phyloP scores from a whole-genome alignment of 2,888 invertebrate species.

The Xestia c-nigrum region DNA sequence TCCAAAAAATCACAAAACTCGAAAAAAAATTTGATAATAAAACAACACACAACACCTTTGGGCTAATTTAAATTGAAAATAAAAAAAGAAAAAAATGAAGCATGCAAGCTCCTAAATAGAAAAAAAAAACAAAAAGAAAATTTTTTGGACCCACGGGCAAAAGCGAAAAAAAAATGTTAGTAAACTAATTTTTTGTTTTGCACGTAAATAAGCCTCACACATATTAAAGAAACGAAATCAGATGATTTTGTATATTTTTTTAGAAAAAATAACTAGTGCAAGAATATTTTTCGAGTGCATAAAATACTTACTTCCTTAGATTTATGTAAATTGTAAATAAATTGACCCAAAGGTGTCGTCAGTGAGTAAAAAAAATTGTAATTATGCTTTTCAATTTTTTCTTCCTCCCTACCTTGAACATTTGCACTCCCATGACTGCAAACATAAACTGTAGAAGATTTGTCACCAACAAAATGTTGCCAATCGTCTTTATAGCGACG shows the following conservation, averaged over 20 bases:
- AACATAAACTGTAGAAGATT: conserved; percentile 99
- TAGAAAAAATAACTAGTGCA: conserved; percentile 61
- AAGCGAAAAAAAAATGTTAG: conserved; percentile 80
- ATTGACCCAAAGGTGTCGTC: conserved; percentile 89
- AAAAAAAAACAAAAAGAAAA: conserved; percentile 70
- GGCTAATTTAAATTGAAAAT: conserved; percentile 73
- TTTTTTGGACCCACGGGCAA: conserved; percentile 88
- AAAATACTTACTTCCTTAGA: conserved; percentile 80
- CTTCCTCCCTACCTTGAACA: conserved; percentile 98
- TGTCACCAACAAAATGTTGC: conserved; percentile 99
- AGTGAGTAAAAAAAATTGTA: conserved; percentile 59
- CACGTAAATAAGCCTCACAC: conserved; percentile 81
- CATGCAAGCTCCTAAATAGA: conserved; percentile 71
- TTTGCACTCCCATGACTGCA: conserved; percentile 99
- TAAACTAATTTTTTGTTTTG: conserved; percentile 71
- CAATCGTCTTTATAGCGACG: conserved; percentile 99
- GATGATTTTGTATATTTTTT: conserved; percentile 69
- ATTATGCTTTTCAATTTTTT: conserved; percentile 55
- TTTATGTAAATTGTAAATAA: conserved; percentile 64
- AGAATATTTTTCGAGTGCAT: conserved; percentile 54
- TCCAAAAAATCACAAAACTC: conserved; percentile 85
- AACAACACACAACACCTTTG: conserved; percentile 88
- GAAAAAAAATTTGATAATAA: conserved; percentile 63
- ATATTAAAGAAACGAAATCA: conserved; percentile 80
- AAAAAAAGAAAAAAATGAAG: conserved; percentile 70